Base-by-base conservation (phyloP, 2,113 vertebrate genomes). In the Phaethornis superciliosus region DNA sequence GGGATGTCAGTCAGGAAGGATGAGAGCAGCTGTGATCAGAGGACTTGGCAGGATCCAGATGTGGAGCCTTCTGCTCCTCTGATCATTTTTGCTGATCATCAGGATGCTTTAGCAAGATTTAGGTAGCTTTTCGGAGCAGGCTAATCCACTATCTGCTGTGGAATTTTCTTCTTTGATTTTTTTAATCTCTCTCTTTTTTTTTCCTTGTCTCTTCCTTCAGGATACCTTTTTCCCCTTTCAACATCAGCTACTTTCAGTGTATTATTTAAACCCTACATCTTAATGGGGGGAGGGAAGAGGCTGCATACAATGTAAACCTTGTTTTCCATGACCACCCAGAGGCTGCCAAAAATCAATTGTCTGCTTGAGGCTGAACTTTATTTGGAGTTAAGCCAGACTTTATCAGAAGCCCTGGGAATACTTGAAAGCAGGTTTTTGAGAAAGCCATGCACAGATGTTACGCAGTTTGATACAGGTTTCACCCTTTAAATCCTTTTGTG, bases 361-460 rank as follows among this genome's bases (percentile, higher is more conserved):
- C 81, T 93, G 22, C 81, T 44, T 28, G 58, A 76, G 74, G 65
- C 80, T 89, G 81, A 22, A 59, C 58, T 74, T 88, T 70, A 82
- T 87, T 76, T n/a, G 79, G 85, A 82, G 46, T 74, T 54, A 74
- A 90, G 33, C 72, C 69, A 71, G 77, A 81, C 46, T 2, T 1
- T 74, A 62, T 52, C 14, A 24, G 68, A 44, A 83, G 35, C 76
- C 44, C 30, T 13, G 79, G 81, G 52, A 68, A 88, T 30, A 42
- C 64, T 33, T 67, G 85, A 78, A 68, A 90, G 68, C 26, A 75
- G 56, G 23, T 63, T 88, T 85, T 49, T 52, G 52, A 67, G 68
- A 16, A 37, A 88, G 23, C 23, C 23, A 5, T 11, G 33, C 27
- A 10, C 33, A 47, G 46, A 37, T 67, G n/a, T 63, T 83, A 27